These are phyloP conservation scores for Lepilemur ruficaudatus DNA, from an alignment of 2,797 vertebrate genomes.

Conservation along the genomic window DNA sequence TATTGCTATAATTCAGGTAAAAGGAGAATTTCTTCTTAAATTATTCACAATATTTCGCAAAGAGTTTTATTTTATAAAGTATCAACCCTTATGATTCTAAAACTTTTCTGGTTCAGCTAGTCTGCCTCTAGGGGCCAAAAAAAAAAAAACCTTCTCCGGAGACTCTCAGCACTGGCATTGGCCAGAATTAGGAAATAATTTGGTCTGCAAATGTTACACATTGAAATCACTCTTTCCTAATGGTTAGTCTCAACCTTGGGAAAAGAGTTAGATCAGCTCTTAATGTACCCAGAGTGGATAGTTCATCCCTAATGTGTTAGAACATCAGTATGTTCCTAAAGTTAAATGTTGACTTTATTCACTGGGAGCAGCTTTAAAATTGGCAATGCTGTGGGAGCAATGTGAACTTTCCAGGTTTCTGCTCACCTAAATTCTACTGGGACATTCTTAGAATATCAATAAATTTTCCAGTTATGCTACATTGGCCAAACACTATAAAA, in stretches of 20 bases:
- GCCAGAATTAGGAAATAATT: slow-evolving; percentile 43
- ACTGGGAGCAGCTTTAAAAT: slow-evolving; percentile 20
- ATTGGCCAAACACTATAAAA: slow-evolving; percentile 51
- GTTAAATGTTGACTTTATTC: slow-evolving; percentile 46
- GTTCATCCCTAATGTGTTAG: slow-evolving; percentile 23
- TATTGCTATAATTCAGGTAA: background rate
- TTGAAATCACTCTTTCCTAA: slow-evolving; percentile 28
- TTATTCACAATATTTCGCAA: background rate
- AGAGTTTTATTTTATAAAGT: background rate
- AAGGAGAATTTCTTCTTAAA: background rate
- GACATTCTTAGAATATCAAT: background rate
- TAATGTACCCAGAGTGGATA: background rate
- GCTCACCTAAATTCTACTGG: background rate
- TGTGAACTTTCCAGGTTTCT: background rate
- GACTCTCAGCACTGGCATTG: background rate
- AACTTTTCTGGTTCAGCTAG: background rate
- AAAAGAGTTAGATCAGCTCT: slow-evolving; percentile 37
- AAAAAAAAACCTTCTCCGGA: too few species aligned
- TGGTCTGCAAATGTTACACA: slow-evolving; percentile 2
- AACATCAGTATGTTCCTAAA: slow-evolving; percentile 42
- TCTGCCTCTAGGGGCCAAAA: too few species aligned
- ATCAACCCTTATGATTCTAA: background rate
- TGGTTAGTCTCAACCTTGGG: slow-evolving; percentile 23
- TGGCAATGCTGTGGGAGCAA: background rate
- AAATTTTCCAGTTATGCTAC: slow-evolving; percentile 27